Evolutionary conservation across 2,113 vertebrate genomes (phyloP), one percentile per base, ranked within the genome.

Genomic region (Phyllostomus discolor): DNA sequence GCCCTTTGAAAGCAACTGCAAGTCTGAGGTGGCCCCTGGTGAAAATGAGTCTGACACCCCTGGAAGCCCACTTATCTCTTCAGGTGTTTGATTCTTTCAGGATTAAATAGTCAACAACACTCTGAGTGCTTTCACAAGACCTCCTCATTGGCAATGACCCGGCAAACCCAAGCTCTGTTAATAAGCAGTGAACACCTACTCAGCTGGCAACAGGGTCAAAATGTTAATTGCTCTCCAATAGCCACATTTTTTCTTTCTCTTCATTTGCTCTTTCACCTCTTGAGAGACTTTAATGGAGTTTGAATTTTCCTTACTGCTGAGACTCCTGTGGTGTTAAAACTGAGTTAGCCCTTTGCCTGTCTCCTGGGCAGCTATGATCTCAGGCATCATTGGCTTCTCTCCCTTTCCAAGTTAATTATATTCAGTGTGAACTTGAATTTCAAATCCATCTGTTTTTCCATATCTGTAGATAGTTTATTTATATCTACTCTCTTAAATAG

Each of bases 401-500:
- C 78, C 76, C 24, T 94, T 97, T 89, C 52, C 86, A 93, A 93
- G 38, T 93, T 48, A 97, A 79, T 98, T 97, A 88, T 54, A 96
- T 76, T 94, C 95, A 96, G 89, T 95, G 93, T 88, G 70, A 95
- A 76, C 67, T 91, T 92, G 35, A 86, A 72, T 89, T 83, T 97
- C 93, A 98, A 94, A 95, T 96, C 95, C 96, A 96, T 95, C 82
- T 90, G 91, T 97, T 97, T 96, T 93, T 54, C 69, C 72, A 94
- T 91, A 95, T 95, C 81, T 95, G 78, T 41, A 96, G 90, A 54
- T 50, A 93, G 75, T 90, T 59, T 97, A 96, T 96, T 97, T 97
- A 95, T 95, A 94, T 90, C 90, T 93, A 75, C 20, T 89, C 38
- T 97, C 94, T 95, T 80, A 95, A 95, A 86, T 86, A 89, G 54